Evolutionary conservation across 1,140 invertebrate genomes (phyloP).

Genomic region (Rhagoletis pomonella): DNA sequence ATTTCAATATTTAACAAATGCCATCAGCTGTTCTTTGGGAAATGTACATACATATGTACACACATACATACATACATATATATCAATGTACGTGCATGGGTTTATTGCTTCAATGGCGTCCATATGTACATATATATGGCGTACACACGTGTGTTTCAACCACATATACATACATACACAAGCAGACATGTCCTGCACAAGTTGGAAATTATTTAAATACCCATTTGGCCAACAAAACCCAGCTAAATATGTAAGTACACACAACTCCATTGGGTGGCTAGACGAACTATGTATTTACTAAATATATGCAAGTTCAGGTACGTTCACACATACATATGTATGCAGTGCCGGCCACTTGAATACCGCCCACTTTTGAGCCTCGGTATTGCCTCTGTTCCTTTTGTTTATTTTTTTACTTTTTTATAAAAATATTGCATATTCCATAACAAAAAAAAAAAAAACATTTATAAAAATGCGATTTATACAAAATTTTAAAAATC

Average conservation of each 20-base stretch:
- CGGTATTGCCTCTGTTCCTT: too few relatives aligned
- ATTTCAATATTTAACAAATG: neutral
- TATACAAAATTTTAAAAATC: too few relatives aligned
- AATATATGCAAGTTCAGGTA: too few relatives aligned
- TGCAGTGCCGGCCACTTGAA: too few relatives aligned
- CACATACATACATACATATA: neutral
- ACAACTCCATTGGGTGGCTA: neutral
- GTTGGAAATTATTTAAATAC: constrained; percentile 64
- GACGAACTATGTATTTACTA: neutral
- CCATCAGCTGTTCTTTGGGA: neutral
- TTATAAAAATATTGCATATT: too few relatives aligned
- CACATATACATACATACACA: constrained; percentile 8
- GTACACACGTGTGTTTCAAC: neutral
- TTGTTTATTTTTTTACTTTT: too few relatives aligned
- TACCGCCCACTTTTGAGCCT: too few relatives aligned
- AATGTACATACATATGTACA: neutral
- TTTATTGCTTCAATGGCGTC: too few relatives aligned
- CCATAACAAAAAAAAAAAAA: too few relatives aligned
- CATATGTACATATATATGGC: neutral
- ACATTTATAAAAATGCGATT: too few relatives aligned
- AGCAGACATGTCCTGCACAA: neutral
- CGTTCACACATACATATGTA: too few relatives aligned
- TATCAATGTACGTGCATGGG: too few relatives aligned
- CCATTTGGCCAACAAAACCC: constrained; percentile 60
- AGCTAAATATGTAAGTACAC: neutral